Conservation (phyloP, 2,797 vertebrate genomes). For the Nyctalus aviator region DNA sequence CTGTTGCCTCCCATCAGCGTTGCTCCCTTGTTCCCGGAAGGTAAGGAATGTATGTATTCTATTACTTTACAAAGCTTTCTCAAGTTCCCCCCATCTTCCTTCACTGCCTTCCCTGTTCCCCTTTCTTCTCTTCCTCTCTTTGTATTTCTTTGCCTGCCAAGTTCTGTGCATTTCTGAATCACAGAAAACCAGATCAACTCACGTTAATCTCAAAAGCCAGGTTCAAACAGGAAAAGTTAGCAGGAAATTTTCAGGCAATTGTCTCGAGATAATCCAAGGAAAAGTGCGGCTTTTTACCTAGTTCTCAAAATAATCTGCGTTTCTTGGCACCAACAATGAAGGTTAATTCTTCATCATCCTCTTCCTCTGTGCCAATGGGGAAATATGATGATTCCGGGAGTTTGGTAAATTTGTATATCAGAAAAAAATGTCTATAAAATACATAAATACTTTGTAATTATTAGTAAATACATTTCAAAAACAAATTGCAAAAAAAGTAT, state of each 20-base stretch:
- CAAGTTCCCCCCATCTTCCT: constrained; percentile 49
- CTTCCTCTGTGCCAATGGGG: neutral
- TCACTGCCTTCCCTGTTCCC: neutral
- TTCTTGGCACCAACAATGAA: constrained; percentile 32
- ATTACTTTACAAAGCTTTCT: constrained; percentile 60
- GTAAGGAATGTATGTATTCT: neutral
- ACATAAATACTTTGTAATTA: neutral
- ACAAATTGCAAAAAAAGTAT: neutral
- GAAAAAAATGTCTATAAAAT: constrained; percentile 27
- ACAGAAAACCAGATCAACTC: constrained; percentile 41
- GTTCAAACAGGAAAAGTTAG: constrained; percentile 64
- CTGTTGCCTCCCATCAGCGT: constrained; percentile 16
- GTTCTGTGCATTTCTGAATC: constrained; percentile 50
- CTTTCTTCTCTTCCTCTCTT: constrained; percentile 15
- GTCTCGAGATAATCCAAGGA: constrained; percentile 42
- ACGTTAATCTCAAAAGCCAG: constrained; percentile 62
- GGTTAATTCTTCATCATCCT: neutral
- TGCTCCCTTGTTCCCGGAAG: constrained; percentile 27
- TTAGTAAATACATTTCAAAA: neutral
- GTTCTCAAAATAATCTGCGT: constrained; percentile 21
- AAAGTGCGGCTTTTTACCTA: constrained; percentile 1
- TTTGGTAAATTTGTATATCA: neutral
- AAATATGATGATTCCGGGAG: constrained; percentile 1
- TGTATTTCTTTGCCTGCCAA: constrained; percentile 61
- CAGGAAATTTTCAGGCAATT: constrained; percentile 44